A percentile compares a stretch with the other conserved stretches of the same genome.
Evolutionary conservation across 2,797 vertebrate genomes (phyloP).

Genomic region (Champsocephalus gunnari): DNA sequence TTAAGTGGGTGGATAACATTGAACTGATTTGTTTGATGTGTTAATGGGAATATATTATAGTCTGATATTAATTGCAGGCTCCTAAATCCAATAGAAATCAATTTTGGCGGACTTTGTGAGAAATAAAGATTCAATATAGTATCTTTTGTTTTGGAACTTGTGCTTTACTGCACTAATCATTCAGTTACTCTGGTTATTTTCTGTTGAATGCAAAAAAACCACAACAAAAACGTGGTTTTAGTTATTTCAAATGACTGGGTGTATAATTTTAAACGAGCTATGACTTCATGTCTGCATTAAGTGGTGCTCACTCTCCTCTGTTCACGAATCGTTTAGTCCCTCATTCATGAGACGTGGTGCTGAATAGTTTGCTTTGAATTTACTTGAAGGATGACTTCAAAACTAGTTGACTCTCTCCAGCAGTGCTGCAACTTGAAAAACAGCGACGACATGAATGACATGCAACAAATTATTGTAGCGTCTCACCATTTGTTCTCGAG

Average conservation of each 20-base stretch:
- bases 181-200: background rate
- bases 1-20: too few relatives aligned
- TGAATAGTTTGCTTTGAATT: constrained; percentile 22
- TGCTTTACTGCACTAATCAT: too few relatives aligned
- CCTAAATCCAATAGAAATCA: too few relatives aligned
- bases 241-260: background rate
- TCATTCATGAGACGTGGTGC: background rate
- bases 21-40: too few relatives aligned
- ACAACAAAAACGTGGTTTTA: background rate
- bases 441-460: background rate
- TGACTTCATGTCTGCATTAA: constrained; percentile 18
- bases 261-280: constrained; percentile 20
- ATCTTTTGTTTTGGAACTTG: too few relatives aligned
- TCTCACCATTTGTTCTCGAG: background rate
- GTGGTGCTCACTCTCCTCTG: constrained; percentile 9
- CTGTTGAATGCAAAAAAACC: background rate
- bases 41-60: too few relatives aligned
- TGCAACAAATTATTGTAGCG: constrained; percentile 5
- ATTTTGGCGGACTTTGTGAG: too few relatives aligned
- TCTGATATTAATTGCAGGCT: too few relatives aligned
- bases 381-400: constrained; percentile 13
- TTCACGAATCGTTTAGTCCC: constrained; percentile 9
- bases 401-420: constrained; percentile 4
- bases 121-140: too few relatives aligned
- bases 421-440: background rate